These are phyloP conservation scores for Ibidorhyncha struthersii DNA, from an alignment of 2,113 vertebrate species.

Conservation along the genomic window DNA sequence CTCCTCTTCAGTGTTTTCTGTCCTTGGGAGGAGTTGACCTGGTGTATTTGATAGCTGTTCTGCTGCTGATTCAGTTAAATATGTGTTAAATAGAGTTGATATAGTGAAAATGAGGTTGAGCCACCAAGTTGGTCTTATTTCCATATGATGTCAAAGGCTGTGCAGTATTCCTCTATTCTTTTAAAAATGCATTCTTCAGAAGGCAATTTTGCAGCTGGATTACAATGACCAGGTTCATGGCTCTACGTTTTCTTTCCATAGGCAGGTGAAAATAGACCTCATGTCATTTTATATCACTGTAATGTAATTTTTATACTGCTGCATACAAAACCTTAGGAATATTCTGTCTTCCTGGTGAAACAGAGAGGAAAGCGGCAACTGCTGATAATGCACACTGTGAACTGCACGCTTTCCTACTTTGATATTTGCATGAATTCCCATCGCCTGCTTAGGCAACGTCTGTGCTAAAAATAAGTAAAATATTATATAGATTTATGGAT, in stretches of 20 bases:
- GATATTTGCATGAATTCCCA: not conserved
- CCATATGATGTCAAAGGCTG: not conserved
- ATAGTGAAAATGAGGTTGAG: not conserved
- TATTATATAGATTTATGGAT: not conserved
- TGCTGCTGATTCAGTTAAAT: not conserved
- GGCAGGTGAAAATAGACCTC: not conserved
- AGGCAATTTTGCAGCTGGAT: not conserved
- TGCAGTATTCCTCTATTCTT: not conserved
- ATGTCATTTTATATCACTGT: not conserved
- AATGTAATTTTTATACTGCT: not conserved
- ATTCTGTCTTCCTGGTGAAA: not conserved
- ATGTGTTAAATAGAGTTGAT: not conserved
- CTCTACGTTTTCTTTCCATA: not conserved
- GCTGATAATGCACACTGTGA: not conserved
- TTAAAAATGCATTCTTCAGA: not conserved
- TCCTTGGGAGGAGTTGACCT: not conserved
- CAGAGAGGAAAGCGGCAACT: not conserved
- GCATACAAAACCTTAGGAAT: not conserved
- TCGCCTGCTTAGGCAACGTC: not conserved
- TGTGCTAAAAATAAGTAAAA: constrained; percentile 9
- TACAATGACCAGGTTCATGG: not conserved
- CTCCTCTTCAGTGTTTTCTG: not conserved
- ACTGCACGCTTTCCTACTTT: not conserved
- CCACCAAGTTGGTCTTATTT: not conserved
- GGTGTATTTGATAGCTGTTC: not conserved